Percentiles rank a stretch among this genome's conserved stretches.
phyloP scores from a whole-genome alignment of 2,888 invertebrate species.

The Oxystoma pomonae region DNA sequence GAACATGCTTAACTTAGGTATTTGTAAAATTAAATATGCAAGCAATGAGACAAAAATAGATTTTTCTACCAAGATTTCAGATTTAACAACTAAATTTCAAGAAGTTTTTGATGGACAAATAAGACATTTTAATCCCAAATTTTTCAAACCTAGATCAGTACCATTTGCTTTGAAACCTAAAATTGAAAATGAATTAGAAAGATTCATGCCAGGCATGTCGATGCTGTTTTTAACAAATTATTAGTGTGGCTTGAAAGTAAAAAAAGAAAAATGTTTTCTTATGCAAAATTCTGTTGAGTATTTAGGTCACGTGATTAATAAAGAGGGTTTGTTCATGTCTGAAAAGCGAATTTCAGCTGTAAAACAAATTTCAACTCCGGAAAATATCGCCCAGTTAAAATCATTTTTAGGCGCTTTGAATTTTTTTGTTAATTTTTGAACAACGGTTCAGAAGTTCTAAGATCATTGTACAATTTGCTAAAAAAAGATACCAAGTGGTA shows the following conservation, averaged over 20 bases:
- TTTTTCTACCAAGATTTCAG: constrained; percentile 11
- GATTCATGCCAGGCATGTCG: background rate
- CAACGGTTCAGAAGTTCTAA: background rate
- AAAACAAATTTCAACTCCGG: background rate
- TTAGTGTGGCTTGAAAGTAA: background rate
- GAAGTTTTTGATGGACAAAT: constrained; percentile 11
- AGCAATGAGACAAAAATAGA: constrained; percentile 1
- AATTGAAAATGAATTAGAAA: constrained; percentile 19
- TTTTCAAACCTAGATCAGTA: constrained; percentile 19
- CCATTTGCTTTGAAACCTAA: constrained; percentile 21
- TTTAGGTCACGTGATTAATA: background rate
- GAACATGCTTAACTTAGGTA: constrained; percentile 16
- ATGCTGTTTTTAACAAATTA: background rate
- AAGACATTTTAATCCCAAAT: constrained; percentile 17
- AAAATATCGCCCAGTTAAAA: background rate
- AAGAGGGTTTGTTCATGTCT: background rate
- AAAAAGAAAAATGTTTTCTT: background rate
- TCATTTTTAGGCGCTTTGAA: background rate
- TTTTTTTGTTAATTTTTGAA: background rate
- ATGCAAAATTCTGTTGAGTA: background rate
- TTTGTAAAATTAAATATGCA: constrained; percentile 14
- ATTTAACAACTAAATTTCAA: constrained; percentile 10
- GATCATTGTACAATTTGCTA: background rate
- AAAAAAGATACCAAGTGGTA: background rate
- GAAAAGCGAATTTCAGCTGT: background rate